Percentiles rank a stretch among this genome's conserved stretches.
Evolutionary conservation across 2,113 vertebrate species (phyloP).

Genomic region (Notechis scutatus): DNA sequence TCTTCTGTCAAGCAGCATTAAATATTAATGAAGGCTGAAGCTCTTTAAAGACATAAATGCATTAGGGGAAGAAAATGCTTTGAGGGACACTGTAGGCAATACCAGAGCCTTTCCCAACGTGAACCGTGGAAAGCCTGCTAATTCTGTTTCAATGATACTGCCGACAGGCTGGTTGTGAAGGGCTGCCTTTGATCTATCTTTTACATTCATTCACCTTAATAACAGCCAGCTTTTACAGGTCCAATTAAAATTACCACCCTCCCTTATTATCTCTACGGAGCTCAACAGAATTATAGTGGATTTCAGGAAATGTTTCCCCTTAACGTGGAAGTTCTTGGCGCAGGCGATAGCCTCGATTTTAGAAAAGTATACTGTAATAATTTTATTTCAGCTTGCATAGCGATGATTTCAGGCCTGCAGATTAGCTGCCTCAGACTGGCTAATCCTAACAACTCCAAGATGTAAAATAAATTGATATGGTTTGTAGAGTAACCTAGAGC

Average conservation of each 20-base stretch:
- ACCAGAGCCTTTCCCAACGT: constrained; percentile 4
- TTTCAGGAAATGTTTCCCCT: constrained; percentile 37
- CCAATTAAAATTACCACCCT: constrained; percentile 47
- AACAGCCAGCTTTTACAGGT: constrained; percentile 37
- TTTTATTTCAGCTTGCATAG: constrained; percentile 20
- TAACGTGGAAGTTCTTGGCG: constrained; percentile 6
- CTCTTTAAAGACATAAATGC: constrained; percentile 1
- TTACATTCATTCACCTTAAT: constrained; percentile 42
- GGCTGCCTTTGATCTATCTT: constrained; percentile 55
- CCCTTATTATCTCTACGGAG: constrained; percentile 32
- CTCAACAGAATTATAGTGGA: constrained; percentile 18
- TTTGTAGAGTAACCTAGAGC: not conserved
- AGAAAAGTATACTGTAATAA: constrained; percentile 17
- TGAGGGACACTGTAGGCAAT: constrained; percentile 4
- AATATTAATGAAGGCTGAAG: not conserved
- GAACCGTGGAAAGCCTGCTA: constrained; percentile 12
- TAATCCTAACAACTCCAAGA: not conserved
- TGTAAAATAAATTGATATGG: not conserved
- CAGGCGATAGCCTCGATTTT: constrained; percentile 23
- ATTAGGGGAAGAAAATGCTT: not conserved
- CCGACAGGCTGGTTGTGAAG: constrained; percentile 9
- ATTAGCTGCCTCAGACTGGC: constrained; percentile 3
- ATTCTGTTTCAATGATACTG: constrained; percentile 22
- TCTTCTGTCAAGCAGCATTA: not conserved
- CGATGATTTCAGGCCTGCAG: constrained; percentile 24